Conservation (phyloP, 2,113 vertebrate genomes). For the Triplophysa dalaica region DNA sequence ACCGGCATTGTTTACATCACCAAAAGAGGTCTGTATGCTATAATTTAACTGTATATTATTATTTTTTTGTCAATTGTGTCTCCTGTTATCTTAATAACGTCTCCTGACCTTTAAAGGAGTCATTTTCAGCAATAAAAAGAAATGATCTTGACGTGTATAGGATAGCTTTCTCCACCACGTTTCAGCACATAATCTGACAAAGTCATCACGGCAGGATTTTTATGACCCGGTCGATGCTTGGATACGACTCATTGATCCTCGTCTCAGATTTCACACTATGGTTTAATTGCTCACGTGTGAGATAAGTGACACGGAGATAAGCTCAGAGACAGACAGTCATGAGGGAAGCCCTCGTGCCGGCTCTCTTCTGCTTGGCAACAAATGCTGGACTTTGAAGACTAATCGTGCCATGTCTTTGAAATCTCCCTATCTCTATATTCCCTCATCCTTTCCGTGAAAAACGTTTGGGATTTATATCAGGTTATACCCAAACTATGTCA, state of each 20-base stretch:
- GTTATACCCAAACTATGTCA: constrained; percentile 15
- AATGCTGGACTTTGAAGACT: constrained; percentile 59
- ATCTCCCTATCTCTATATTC: constrained; percentile 55
- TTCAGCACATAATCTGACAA: constrained; percentile 17
- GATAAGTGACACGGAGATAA: constrained; percentile 65
- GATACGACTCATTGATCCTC: constrained; percentile 63
- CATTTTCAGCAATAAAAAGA: too few species aligned
- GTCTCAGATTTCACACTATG: constrained; percentile 14
- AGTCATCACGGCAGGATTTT: constrained; percentile 29
- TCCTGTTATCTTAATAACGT: too few species aligned
- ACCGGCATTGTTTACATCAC: too few species aligned
- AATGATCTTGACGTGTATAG: not conserved
- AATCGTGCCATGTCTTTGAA: constrained; percentile 61
- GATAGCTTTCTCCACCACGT: not conserved
- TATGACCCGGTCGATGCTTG: constrained; percentile 57
- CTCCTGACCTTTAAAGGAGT: too few species aligned
- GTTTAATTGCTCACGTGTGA: constrained; percentile 24
- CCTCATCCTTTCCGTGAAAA: constrained; percentile 61
- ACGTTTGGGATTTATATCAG: constrained; percentile 59
- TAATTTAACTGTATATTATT: too few species aligned
- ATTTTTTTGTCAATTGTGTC: too few species aligned
- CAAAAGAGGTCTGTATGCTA: too few species aligned
- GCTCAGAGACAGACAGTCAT: constrained; percentile 65
- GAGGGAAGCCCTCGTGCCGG: constrained; percentile 67
- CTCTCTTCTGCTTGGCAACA: constrained; percentile 62